These are phyloP conservation scores for Martes martes DNA, from an alignment of 2,113 vertebrate species.

Conservation along the genomic window DNA sequence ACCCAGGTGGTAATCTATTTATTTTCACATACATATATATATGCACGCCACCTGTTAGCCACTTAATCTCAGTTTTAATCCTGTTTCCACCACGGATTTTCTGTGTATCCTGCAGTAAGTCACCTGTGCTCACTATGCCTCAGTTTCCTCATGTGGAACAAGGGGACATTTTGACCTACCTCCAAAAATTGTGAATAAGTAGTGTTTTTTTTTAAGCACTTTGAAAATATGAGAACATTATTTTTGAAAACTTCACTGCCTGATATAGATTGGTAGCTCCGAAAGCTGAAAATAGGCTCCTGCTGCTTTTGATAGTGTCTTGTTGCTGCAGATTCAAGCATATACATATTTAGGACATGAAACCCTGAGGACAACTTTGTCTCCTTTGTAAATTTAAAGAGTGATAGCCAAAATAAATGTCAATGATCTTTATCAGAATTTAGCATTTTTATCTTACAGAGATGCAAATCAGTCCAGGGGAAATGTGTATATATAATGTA, in stretches of 20 bases:
- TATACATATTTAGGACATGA: background rate
- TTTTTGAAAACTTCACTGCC: constrained; percentile 28
- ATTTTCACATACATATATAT: background rate
- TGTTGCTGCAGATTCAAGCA: background rate
- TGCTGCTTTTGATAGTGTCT: background rate
- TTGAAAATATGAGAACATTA: constrained; percentile 50
- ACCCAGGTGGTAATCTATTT: background rate
- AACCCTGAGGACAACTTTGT: background rate
- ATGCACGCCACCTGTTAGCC: background rate
- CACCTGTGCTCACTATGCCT: constrained; percentile 17
- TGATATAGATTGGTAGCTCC: background rate
- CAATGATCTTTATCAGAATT: background rate
- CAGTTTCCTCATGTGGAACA: constrained; percentile 42
- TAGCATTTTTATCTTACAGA: constrained; percentile 22
- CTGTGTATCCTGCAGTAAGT: background rate
- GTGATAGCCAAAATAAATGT: background rate
- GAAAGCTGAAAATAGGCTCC: background rate
- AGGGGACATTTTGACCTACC: constrained; percentile 54
- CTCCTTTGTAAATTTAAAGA: constrained; percentile 1
- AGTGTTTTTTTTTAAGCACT: background rate
- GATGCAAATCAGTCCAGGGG: background rate
- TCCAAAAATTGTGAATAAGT: constrained; percentile 17
- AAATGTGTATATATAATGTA: background rate
- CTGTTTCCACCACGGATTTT: background rate
- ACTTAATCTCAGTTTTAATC: background rate